phyloP scores from a whole-genome alignment of 35 echinoderm and acorn worm genomes.

The Amphiura filiformis region DNA sequence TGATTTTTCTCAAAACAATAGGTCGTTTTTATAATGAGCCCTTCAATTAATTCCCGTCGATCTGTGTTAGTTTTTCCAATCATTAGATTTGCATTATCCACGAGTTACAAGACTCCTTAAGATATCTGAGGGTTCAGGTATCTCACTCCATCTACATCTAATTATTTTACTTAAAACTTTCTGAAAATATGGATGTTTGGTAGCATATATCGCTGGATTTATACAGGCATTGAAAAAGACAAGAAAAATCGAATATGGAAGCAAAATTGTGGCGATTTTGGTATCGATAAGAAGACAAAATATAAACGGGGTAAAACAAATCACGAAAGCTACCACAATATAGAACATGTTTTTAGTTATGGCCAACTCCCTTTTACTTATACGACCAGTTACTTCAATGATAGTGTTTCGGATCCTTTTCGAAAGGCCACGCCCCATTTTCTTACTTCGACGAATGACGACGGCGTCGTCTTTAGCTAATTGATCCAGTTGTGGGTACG shows the following conservation, averaged over 20 bases:
- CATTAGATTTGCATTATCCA: too few species aligned
- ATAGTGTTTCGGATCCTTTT: background rate
- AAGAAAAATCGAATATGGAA: background rate
- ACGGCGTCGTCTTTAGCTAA: background rate
- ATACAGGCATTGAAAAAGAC: slow-evolving; percentile 59
- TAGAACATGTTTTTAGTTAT: slow-evolving; percentile 87
- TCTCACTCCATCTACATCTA: slow-evolving; percentile 51
- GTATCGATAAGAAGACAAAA: slow-evolving; percentile 53
- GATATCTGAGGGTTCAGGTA: slow-evolving; percentile 44
- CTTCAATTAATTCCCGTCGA: too few species aligned
- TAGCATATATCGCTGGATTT: slow-evolving; percentile 75
- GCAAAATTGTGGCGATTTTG: slow-evolving; percentile 38
- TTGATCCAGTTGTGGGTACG: background rate
- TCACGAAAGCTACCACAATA: slow-evolving; percentile 71
- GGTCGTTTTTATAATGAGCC: too few species aligned
- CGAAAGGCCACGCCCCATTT: background rate
- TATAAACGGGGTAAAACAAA: slow-evolving; percentile 71
- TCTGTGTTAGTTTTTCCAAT: too few species aligned
- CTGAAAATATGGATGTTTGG: slow-evolving; percentile 87
- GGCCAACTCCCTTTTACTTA: slow-evolving; percentile 46
- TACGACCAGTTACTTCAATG: background rate
- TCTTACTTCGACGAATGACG: background rate
- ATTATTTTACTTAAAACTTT: slow-evolving; percentile 56
- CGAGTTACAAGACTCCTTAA: too few species aligned
- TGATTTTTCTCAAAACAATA: too few species aligned